Base-by-base conservation (phyloP, 2,113 vertebrate species). In the Struthio camelus region DNA sequence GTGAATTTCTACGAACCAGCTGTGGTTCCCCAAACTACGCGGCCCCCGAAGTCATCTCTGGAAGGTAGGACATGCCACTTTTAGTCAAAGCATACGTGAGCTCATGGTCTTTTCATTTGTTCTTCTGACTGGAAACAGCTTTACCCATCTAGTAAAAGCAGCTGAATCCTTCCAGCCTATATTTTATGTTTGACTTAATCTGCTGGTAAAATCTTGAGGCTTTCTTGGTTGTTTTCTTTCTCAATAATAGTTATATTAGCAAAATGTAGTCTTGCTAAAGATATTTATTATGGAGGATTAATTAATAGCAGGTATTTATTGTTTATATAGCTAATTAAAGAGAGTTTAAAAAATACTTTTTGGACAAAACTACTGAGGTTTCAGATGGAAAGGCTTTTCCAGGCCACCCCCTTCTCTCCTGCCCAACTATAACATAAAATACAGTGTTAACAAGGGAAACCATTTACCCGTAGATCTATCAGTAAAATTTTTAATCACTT, bases 11-110 rank as follows among this genome's bases (percentile, higher is more conserved):
- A 9, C 98, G 99, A 91, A 99, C 99, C 40, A 99, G 99, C 96
- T 99, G 99, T 80, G 99, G 99, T 14, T 99, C 99, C 50, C 99
- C 99, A 54, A 99, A 99, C 97, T 99, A 99, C 22, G 99, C 99
- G 70, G 99, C 99, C 80, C 99, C 99, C 59, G 99, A 99, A 98
- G 99, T 99, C 95, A 99, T 99, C 97, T 99, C 99, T 82, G 99
- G 99, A 98, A 99, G 99, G 99, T 99, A 95, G 93, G 98, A 90
- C 40, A 13, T 84, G 48, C 40, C 17, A 22, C 40, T 62, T 77
- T 79, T 87, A 13, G 80, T 59, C 75, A 75, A 24, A 85, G 15
- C 28, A 58, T 61, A 0, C 14, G 64, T 65, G 61, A 85, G 42
- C 59, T 59, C 15, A 1, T 3, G 14, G 17, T 51, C 34, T 87